phyloP scores from a whole-genome alignment of 2,888 invertebrate genomes.

The Aphrophora alni region DNA sequence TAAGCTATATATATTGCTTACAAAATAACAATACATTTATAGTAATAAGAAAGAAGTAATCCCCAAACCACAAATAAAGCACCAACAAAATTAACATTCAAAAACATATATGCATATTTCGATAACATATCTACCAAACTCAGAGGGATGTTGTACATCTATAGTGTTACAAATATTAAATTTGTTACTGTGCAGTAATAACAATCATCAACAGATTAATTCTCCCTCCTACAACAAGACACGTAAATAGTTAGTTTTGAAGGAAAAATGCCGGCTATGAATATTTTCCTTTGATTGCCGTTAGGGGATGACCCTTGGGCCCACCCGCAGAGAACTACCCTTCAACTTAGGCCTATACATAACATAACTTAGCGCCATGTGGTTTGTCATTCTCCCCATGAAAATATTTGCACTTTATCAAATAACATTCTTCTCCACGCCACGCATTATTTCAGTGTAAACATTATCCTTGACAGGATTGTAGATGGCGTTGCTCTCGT shows the following conservation, averaged over 20 bases:
- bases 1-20: no score
- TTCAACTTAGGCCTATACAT: not conserved
- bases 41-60: no score
- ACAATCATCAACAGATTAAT: no score
- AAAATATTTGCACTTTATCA: slow-evolving; percentile 3
- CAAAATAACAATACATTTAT: no score
- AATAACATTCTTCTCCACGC: not conserved
- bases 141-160: no score
- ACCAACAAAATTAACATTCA: no score
- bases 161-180: no score
- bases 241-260: not conserved
- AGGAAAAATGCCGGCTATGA: not conserved
- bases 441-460: not conserved
- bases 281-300: slow-evolving; percentile 1
- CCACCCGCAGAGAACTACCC: slow-evolving; percentile 9
- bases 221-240: no score
- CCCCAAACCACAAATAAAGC: no score
- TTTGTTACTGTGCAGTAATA: no score
- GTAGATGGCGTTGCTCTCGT: not conserved
- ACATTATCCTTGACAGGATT: not conserved
- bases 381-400: slow-evolving; percentile 5
- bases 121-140: no score
- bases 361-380: not conserved
- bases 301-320: not conserved
- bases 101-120: no score